Evolutionary conservation across 1,140 invertebrate genomes (phyloP).

Genomic region (Neuroterus valhalla): DNA sequence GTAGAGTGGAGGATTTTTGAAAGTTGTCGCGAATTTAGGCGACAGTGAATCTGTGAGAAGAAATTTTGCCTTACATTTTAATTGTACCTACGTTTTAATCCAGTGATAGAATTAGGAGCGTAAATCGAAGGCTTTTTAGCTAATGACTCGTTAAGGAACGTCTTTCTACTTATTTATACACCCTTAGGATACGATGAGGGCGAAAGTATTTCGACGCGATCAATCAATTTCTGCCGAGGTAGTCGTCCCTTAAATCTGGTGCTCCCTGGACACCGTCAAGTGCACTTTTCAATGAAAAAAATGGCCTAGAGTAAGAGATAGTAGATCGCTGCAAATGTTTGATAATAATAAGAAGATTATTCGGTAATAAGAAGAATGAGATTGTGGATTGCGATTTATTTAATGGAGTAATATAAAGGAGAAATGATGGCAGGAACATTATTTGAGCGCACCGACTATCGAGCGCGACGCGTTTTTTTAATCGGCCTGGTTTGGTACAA

Average conservation of each 20-base stretch:
- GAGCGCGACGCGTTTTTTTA: constrained; percentile 63
- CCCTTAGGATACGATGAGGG: constrained; percentile 47
- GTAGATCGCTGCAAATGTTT: constrained; percentile 57
- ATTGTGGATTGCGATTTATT: constrained; percentile 70
- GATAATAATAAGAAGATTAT: constrained; percentile 59
- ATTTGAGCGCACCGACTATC: constrained; percentile 62
- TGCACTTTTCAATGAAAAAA: constrained; percentile 72
- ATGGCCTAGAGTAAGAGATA: constrained; percentile 71
- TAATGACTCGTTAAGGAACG: constrained; percentile 53
- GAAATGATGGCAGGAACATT: constrained; percentile 71
- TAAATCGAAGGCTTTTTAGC: constrained; percentile 54
- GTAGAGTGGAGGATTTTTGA: not conserved
- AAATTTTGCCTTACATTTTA: constrained; percentile 71
- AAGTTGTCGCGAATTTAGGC: not conserved
- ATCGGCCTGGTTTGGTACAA: constrained; percentile 75
- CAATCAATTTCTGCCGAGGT: constrained; percentile 72
- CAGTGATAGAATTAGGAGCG: constrained; percentile 69
- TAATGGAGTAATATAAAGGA: constrained; percentile 70
- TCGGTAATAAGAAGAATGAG: constrained; percentile 47
- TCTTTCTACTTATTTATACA: constrained; percentile 58
- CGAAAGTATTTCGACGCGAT: constrained; percentile 63
- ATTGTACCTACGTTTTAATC: constrained; percentile 67
- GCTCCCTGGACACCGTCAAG: constrained; percentile 73
- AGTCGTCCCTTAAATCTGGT: constrained; percentile 69
- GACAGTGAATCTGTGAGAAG: constrained; percentile 58